These are phyloP conservation scores for Sceloporus undulatus DNA, from an alignment of 2,113 vertebrate genomes.

Conservation along the genomic window DNA sequence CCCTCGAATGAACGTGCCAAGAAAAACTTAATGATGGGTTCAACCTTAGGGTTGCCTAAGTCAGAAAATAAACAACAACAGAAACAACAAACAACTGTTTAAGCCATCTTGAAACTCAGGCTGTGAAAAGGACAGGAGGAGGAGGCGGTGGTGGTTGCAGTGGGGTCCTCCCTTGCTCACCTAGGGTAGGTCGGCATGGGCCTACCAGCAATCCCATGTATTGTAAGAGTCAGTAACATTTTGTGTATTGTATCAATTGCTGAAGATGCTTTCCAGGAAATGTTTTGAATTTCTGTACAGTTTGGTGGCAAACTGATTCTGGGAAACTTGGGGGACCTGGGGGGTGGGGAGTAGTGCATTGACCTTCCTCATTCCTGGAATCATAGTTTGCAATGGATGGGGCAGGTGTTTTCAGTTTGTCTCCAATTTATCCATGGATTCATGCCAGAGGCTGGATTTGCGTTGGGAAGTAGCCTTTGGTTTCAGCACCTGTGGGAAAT, in stretches of 20 bases:
- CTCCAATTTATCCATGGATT: not conserved
- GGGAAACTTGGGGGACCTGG: not conserved
- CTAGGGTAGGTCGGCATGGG: no score
- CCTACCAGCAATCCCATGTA: not conserved
- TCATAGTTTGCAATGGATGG: not conserved
- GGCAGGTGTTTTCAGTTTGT: no score
- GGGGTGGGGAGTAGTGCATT: no score
- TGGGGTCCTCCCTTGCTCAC: not conserved
- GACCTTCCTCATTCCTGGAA: rapidly evolving
- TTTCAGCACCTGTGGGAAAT: not conserved
- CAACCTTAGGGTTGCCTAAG: no score
- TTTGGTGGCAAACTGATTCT: not conserved
- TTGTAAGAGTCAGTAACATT: not conserved
- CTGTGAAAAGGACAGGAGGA: no score
- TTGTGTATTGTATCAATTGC: not conserved
- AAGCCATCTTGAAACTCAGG: no score
- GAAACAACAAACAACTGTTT: no score
- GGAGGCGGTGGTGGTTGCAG: no score
- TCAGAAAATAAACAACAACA: no score
- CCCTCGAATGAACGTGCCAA: no score
- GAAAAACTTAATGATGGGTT: no score
- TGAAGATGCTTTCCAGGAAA: not conserved
- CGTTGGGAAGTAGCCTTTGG: not conserved
- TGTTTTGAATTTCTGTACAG: rapidly evolving
- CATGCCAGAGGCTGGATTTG: not conserved